phyloP scores from a whole-genome alignment of 2,888 invertebrate genomes.

The Drosophila phalerata region DNA sequence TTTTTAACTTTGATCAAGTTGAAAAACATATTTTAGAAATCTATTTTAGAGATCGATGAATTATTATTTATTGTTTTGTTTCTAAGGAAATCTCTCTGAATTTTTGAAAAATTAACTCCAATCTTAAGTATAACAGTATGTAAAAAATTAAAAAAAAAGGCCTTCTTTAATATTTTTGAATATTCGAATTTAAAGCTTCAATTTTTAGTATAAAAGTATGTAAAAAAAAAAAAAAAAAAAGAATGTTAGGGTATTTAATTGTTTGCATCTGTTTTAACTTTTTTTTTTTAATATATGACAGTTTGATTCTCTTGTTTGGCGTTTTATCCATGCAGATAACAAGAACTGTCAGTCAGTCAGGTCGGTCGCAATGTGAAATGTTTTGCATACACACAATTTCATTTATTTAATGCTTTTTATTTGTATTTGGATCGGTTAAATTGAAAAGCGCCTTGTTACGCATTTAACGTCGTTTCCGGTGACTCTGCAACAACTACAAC shows the following conservation, averaged over 20 bases:
- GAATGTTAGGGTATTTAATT: slow-evolving; percentile 13
- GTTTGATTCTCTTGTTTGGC: slow-evolving; percentile 12
- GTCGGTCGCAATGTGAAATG: slow-evolving; percentile 52
- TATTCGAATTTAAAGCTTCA: background rate
- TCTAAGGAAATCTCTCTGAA: background rate
- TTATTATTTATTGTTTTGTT: background rate
- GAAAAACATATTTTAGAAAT: background rate
- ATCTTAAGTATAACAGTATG: no score
- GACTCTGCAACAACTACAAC: slow-evolving; percentile 21
- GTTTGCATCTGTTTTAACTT: background rate
- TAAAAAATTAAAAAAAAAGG: no score
- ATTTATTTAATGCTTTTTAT: slow-evolving; percentile 76
- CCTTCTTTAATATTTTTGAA: no score
- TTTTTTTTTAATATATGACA: slow-evolving; percentile 27
- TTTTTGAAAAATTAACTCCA: no score
- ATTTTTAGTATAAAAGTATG: background rate
- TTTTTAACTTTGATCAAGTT: background rate
- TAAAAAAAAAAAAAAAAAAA: background rate
- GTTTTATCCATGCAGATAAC: slow-evolving; percentile 48
- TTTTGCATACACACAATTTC: slow-evolving; percentile 74
- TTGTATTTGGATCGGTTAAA: slow-evolving; percentile 73
- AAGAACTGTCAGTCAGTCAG: slow-evolving; percentile 36
- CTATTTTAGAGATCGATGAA: background rate
- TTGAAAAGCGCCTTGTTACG: slow-evolving; percentile 80
- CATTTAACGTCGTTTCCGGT: slow-evolving; percentile 78